Base-by-base conservation (phyloP, 2,888 invertebrate species). In the Aphodius sticticus region DNA sequence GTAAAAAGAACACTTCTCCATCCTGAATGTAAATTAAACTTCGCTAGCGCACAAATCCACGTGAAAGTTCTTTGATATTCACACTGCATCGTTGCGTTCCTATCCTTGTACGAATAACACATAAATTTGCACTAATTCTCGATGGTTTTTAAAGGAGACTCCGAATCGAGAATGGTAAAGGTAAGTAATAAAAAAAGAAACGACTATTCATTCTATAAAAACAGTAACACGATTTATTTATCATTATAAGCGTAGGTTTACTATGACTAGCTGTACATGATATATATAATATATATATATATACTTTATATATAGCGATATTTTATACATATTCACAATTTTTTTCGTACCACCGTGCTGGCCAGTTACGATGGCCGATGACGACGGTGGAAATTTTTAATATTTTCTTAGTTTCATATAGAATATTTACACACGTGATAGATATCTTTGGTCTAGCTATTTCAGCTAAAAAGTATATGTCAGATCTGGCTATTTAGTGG, bases 251-350 rank as follows among this genome's bases (percentile, higher is more conserved):
- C 89, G 89, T 89, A 89, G 89, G 87, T 88, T 87, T 87, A 88
- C 89, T 89, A 89, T 89, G 89, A 89, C 89, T 89, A 89, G 89
- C 89, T 89, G 89, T 89, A 89, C 89, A 89, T 88, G 85, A 85
- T 89, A 88, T 88, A 87, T 86, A 86, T 86, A 85, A 84, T 85
- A 84, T 89, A 88, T 88, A 87, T 86, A 85, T 86, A 85, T 81
- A 78, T 80, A 79, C 78, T 84, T 77, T 81, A 81, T 84, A 84
- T 87, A 86, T 86, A 87, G 87, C 87, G 86, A 86, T 87, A 86
- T 87, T 77, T 86, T 85, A 87, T 89, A 86, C 88, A 89, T 88
- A 88, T 89, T 88, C 88, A 88, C 88, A 88, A 84, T 84, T 87
- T 88, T 88, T 87, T 87, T 86, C 86, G 84, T 85, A 80, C 77